Base-by-base conservation (phyloP, 2,888 invertebrate genomes). In the Pollenia amentaria region DNA sequence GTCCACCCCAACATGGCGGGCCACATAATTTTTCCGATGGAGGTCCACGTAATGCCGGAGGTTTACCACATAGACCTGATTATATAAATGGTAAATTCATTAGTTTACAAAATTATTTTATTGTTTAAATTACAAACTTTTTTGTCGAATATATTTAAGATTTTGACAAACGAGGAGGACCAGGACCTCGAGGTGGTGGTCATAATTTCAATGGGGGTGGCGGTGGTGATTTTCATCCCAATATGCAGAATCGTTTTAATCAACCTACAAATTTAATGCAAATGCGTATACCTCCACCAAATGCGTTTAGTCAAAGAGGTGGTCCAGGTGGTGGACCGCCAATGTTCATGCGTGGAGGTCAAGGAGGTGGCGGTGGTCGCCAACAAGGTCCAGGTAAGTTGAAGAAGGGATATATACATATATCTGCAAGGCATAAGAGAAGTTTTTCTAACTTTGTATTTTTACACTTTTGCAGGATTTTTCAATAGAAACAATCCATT, bases 241-340 rank as follows among this genome's bases (percentile, higher is more conserved):
- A 93, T 78, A 90, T 92, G 90, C 92, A 92, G 79, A 93, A 93
- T 89, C 91, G 93, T 46, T 94, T 94, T 65, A 92, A 92, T 88
- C 92, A 93, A 84, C 92, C 92, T 44, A 92, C 92, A 57, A 92
- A 92, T 80, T 87, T 92, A 80, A 92, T 92, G 91, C 93, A 92
- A 80, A 92, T 92, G 92, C 92, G 92, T 38, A 93, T 93, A 77
- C 93, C 92, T 14, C 93, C 93, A 8, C 92, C 92, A 16, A 90
- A 89, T 46, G 86, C 91, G 9, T 92, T 92, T 48, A 93, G 92
- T 88, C 92, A 91, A 48, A 90, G 92, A 3, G 92, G 93, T 89
- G 92, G 91, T 40, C 91, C 90, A 1, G 90, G 90, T 64, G 88
- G 89, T 78, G 89, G 89, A 6, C 89, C 89, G 48, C 89, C 89